phyloP scores from a whole-genome alignment of 2,797 vertebrate genomes.

The Helicolenus hilgendorfi region DNA sequence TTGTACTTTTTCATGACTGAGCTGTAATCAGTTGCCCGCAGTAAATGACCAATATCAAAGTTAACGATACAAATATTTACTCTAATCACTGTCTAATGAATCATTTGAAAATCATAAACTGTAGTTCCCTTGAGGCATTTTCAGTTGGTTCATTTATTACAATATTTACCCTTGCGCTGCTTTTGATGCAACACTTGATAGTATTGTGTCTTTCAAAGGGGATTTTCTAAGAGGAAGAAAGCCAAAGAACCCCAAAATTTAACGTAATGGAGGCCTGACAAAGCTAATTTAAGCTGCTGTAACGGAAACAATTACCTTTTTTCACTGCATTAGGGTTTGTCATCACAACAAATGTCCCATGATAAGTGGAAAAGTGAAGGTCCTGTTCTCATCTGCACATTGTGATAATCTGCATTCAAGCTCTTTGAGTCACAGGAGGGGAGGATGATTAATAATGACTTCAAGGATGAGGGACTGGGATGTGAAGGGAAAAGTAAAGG shows the following conservation, averaged over 20 bases:
- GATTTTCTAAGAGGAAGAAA: background rate
- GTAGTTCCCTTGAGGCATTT: background rate
- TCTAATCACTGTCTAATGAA: background rate
- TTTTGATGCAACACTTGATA: background rate
- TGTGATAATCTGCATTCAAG: conserved; percentile 28
- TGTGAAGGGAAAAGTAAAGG: conserved; percentile 21
- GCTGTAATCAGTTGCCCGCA: background rate
- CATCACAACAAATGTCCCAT: conserved; percentile 8
- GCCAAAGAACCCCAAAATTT: background rate
- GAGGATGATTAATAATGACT: conserved; percentile 30
- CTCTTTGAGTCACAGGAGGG: background rate
- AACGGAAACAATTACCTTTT: background rate
- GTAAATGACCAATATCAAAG: background rate
- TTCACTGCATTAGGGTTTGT: background rate
- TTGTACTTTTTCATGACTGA: background rate
- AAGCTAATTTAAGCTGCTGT: background rate
- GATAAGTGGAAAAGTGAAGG: background rate
- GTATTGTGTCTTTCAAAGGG: background rate
- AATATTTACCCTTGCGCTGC: background rate
- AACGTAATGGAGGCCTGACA: conserved; percentile 12
- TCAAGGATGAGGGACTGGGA: conserved; percentile 18
- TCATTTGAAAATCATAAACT: background rate
- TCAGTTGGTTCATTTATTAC: background rate
- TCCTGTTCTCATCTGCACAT: background rate
- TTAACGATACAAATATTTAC: background rate